A percentile compares a stretch with the other conserved stretches of the same genome.
phyloP scores from a whole-genome alignment of 1,140 invertebrate genomes.

The Coboldia fuscipes region DNA sequence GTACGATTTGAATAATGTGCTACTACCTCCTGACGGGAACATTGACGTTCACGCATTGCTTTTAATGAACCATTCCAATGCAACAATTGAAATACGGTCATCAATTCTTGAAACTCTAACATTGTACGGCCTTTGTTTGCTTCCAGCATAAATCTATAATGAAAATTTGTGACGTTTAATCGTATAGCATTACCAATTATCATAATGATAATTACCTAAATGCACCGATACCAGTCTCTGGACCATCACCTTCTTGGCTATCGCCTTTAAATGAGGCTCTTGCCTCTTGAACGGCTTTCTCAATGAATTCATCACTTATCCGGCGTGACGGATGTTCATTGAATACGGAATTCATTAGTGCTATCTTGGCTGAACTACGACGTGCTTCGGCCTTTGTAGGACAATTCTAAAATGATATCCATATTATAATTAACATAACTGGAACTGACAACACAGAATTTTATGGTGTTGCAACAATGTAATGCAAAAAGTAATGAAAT shows the following conservation, averaged over 20 bases:
- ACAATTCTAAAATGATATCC: constrained; percentile 44
- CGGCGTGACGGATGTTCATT: constrained; percentile 86
- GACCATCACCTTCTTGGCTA: constrained; percentile 48
- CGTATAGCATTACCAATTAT: background rate
- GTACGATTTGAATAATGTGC: constrained; percentile 79
- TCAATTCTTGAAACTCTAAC: constrained; percentile 90
- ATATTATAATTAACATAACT: background rate
- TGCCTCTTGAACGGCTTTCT: constrained; percentile 78
- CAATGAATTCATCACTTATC: constrained; percentile 86
- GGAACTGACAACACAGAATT: background rate
- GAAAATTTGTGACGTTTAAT: background rate
- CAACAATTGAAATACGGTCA: constrained; percentile 88
- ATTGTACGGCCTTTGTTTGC: constrained; percentile 82
- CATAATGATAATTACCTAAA: constrained; percentile 36
- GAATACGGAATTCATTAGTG: constrained; percentile 91
- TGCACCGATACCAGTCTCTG: constrained; percentile 72
- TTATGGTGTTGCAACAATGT: background rate
- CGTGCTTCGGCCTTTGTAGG: constrained; percentile 86
- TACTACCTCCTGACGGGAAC: constrained; percentile 86
- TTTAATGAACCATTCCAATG: constrained; percentile 92
- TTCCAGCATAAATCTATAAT: constrained; percentile 66
- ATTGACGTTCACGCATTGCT: constrained; percentile 78
- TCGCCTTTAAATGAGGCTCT: constrained; percentile 39
- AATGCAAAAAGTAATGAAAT: background rate
- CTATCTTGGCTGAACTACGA: constrained; percentile 84